Evolutionary conservation across 2,797 vertebrate genomes (phyloP), one percentile per base, ranked within the genome.

Genomic region (Anas acuta): DNA sequence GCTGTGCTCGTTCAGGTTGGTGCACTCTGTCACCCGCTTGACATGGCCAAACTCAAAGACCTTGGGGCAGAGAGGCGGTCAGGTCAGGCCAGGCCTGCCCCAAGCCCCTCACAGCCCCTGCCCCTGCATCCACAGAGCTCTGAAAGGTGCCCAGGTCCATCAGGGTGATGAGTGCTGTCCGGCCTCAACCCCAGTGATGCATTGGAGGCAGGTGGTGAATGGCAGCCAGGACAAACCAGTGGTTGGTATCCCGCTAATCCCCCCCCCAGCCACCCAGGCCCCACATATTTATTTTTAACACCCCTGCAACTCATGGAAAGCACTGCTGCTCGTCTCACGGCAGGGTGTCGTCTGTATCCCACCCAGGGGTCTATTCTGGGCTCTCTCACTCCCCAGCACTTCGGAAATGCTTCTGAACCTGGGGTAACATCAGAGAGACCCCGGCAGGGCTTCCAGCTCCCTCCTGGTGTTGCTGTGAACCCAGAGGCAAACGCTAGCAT

Each of bases 1-100:
- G 97, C 99, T 99, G 98, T 98, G 99, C 67, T 99, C 98, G 0
- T 99, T 99, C 89, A 99, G 98, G 98, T 99, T 98, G 92, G 99
- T 99, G 97, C 98, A 99, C 51, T 99, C 99, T 0, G 99, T 99
- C 0, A 98, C 98, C 28, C 99, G 97, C 96, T 99, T 99, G 96
- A 98, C 91, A 18, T 99, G 98, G 54, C 99, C 99, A 3, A 98
- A 95, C 30, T 99, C 99, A 5, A 99, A 98, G 91, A 99, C 98
- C 99, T 99, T 99, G 94, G 10, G 26, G 49, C 45, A 19, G 90
- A 41, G 26, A 9, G 7, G 21, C 25, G 2, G 6, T 67, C 64
- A 89, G 2, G 6, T 67, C 64, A 89, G 37, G 18, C 20, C 32
- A 58, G 32, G 3, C 8, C 6, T 11, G 56, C 37, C 43, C 30